A percentile compares a stretch with the other conserved stretches of the same genome.
phyloP scores from a whole-genome alignment of 2,797 vertebrate genomes.

The Pseudochaenichthys georgianus region DNA sequence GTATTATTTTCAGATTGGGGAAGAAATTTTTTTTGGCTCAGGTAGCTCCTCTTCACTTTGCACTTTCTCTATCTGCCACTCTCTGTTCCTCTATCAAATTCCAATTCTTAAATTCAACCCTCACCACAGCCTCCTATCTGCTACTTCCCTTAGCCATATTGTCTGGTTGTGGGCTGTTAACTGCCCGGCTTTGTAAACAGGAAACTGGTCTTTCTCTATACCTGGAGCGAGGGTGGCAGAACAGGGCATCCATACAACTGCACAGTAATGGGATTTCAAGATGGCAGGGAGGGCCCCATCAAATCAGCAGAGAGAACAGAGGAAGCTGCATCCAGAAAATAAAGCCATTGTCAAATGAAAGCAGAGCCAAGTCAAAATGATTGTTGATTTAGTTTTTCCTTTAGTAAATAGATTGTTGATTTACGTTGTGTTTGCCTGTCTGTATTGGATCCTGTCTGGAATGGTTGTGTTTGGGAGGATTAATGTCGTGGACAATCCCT shows the following conservation, averaged over 20 bases:
- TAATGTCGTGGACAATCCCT: conserved; percentile 82
- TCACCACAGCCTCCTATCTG: conserved; percentile 26
- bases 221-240: conserved; percentile 80
- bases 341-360: conserved; percentile 70
- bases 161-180: conserved; percentile 54
- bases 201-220: conserved; percentile 78
- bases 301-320: conserved; percentile 69
- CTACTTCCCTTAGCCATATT: conserved; percentile 38
- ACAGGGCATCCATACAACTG: conserved; percentile 74
- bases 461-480: conserved; percentile 78
- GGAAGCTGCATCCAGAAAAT: conserved; percentile 49
- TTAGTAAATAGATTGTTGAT: conserved; percentile 74
- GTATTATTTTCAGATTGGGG: conserved; percentile 67
- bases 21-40: conserved; percentile 28
- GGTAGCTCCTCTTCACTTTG: conserved; percentile 21
- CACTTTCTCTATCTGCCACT: conserved; percentile 31
- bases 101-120: conserved; percentile 30
- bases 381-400: conserved; percentile 75
- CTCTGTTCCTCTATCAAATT: conserved; percentile 32
- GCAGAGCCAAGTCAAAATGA: conserved; percentile 67
- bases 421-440: conserved; percentile 72
- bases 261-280: conserved; percentile 82
- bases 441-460: conserved; percentile 67
- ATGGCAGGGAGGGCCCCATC: conserved; percentile 82
- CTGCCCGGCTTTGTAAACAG: conserved; percentile 83